Conservation (phyloP, 2,797 vertebrate genomes). For the Poecile montanus region DNA sequence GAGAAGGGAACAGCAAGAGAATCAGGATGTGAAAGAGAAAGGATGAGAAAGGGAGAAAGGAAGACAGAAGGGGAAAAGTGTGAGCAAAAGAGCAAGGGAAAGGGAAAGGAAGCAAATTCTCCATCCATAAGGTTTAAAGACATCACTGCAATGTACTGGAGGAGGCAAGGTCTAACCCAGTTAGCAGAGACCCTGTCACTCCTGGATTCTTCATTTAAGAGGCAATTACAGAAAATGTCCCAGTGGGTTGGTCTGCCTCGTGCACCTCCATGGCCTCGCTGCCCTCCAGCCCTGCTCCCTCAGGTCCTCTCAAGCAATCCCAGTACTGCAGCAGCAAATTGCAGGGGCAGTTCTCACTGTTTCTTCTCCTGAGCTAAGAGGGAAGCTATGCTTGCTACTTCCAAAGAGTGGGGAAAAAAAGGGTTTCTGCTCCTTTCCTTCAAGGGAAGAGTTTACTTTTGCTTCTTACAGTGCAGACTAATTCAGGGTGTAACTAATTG, state of each 20-base stretch:
- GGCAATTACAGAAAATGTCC: neutral
- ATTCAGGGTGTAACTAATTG: neutral
- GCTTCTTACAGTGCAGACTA: neutral
- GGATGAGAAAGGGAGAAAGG: neutral
- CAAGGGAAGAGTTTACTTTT: neutral
- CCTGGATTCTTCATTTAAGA: neutral
- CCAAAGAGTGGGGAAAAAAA: accelerated
- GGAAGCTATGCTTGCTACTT: neutral
- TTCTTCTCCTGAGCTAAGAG: neutral
- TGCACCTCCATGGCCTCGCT: neutral
- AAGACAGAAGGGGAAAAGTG: neutral
- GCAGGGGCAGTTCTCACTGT: neutral
- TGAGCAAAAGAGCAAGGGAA: neutral
- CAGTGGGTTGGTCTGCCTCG: neutral
- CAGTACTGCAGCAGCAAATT: accelerated
- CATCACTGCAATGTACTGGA: neutral
- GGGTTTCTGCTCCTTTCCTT: neutral
- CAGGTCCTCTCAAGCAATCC: neutral
- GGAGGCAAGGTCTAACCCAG: neutral
- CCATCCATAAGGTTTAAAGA: neutral
- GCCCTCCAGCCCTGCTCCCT: neutral
- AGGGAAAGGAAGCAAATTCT: neutral
- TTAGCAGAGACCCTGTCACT: neutral
- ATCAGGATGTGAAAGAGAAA: neutral
- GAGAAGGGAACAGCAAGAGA: neutral